Percentiles rank a stretch among this genome's conserved stretches.
phyloP scores from a whole-genome alignment of 2,797 vertebrate species.

The Enteromius unitaeniatus region DNA sequence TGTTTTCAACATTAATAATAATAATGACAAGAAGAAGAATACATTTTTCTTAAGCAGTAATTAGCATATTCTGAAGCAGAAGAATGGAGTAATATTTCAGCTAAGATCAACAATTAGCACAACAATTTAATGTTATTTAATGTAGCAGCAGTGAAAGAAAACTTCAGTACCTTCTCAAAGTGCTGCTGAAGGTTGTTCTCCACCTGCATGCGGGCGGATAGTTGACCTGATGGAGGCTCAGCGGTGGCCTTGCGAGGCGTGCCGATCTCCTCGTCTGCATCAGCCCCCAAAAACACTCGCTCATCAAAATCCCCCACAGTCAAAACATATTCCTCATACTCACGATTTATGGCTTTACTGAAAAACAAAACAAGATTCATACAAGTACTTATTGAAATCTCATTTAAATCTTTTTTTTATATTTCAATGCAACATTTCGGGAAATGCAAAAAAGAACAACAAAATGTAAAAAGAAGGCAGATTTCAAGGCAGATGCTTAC shows the following conservation, averaged over 20 bases:
- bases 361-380: slow-evolving; percentile 12
- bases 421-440: not conserved
- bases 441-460: not conserved
- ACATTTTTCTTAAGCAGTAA: not conserved
- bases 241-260: slow-evolving; percentile 84
- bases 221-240: slow-evolving; percentile 73
- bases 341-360: slow-evolving; percentile 94
- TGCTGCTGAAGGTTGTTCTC: slow-evolving; percentile 89
- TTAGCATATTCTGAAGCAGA: not conserved
- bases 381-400: slow-evolving; percentile 1
- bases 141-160: not conserved
- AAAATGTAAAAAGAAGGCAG: rapidly evolving
- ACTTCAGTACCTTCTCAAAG: slow-evolving; percentile 85
- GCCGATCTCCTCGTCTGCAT: slow-evolving; percentile 96
- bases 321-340: slow-evolving; percentile 96
- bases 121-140: not conserved
- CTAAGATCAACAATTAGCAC: not conserved
- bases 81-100: not conserved
- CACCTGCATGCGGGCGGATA: slow-evolving; percentile 73
- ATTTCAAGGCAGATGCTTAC: slow-evolving; percentile 71
- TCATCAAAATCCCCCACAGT: slow-evolving; percentile 98
- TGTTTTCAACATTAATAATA: not conserved
- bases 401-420: not conserved
- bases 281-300: slow-evolving; percentile 92
- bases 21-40: not conserved